Evolutionary conservation across 53 echinoderm and acorn worm genomes (phyloP).

Genomic region (Luidia sarsii): DNA sequence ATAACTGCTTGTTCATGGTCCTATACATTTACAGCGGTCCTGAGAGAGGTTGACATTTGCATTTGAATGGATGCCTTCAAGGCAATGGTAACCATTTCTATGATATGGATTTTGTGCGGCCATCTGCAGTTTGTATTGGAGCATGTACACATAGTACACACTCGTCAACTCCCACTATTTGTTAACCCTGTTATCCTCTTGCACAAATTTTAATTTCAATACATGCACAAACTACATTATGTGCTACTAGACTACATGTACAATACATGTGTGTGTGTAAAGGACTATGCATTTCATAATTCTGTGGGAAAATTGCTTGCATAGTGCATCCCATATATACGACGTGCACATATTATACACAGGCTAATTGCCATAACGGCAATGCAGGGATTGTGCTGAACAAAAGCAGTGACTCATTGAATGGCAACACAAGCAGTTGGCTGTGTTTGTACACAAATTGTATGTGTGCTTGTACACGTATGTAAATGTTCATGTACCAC

Average conservation of each 20-base stretch:
- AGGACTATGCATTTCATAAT: too few species aligned
- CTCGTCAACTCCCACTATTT: background rate
- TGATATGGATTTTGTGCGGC: background rate
- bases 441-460: too few species aligned
- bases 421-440: too few species aligned
- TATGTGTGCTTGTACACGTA: background rate
- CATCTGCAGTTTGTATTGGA: background rate
- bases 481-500: background rate
- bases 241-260: background rate
- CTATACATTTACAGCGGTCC: too few species aligned
- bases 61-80: conserved; percentile 49
- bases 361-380: background rate
- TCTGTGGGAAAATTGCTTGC: too few species aligned
- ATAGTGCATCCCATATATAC: background rate
- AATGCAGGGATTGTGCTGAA: background rate
- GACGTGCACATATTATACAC: background rate
- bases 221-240: background rate
- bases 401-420: conserved; percentile 25
- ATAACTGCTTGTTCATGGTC: too few species aligned
- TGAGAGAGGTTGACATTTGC: conserved; percentile 42
- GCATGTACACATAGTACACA: background rate
- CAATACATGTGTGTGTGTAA: background rate
- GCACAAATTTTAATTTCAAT: too few species aligned
- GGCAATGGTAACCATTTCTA: conserved; percentile 2
- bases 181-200: too few species aligned